Evolutionary conservation across 2,888 invertebrate genomes (phyloP).

Genomic region (Habroteleia sp.): DNA sequence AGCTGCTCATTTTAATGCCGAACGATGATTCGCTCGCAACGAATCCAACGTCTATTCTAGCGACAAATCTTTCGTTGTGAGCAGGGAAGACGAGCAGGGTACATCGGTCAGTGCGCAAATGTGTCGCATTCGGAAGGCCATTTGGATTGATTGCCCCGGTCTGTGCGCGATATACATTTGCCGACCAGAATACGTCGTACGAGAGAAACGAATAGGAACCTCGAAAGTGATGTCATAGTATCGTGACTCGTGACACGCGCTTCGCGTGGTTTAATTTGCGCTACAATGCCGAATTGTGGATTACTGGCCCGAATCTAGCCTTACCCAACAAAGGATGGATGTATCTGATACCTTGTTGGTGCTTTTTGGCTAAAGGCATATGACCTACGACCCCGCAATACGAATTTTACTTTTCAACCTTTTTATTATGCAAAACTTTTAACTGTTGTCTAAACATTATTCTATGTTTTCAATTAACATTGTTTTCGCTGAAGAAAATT

Average conservation of each 20-base stretch:
- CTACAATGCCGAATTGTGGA: conserved; percentile 75
- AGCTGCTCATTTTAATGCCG: conserved; percentile 14
- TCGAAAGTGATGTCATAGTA: conserved; percentile 74
- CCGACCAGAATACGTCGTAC: conserved; percentile 51
- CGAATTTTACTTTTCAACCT: too few species aligned
- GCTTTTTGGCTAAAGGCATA: conserved; percentile 78
- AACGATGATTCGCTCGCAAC: conserved; percentile 14
- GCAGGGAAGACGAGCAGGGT: conserved; percentile 12
- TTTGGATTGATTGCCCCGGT: conserved; percentile 70
- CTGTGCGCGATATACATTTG: conserved; percentile 67
- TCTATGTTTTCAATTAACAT: too few species aligned
- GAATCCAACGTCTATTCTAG: conserved; percentile 27
- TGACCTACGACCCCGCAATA: conserved; percentile 72
- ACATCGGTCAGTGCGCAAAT: conserved; percentile 35
- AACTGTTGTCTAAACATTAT: too few species aligned
- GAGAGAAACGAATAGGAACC: conserved; percentile 70
- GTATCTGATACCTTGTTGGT: conserved; percentile 63
- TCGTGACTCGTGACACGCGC: conserved; percentile 77
- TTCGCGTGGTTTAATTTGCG: conserved; percentile 77
- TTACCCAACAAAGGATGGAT: conserved; percentile 42
- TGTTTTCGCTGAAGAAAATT: too few species aligned
- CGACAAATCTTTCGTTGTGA: conserved; percentile 48
- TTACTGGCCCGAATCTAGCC: conserved; percentile 40
- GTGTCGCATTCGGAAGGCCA: conserved; percentile 63
- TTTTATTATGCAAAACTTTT: too few species aligned